phyloP scores from a whole-genome alignment of 2,113 vertebrate species.

The Xyliphius kryptos region DNA sequence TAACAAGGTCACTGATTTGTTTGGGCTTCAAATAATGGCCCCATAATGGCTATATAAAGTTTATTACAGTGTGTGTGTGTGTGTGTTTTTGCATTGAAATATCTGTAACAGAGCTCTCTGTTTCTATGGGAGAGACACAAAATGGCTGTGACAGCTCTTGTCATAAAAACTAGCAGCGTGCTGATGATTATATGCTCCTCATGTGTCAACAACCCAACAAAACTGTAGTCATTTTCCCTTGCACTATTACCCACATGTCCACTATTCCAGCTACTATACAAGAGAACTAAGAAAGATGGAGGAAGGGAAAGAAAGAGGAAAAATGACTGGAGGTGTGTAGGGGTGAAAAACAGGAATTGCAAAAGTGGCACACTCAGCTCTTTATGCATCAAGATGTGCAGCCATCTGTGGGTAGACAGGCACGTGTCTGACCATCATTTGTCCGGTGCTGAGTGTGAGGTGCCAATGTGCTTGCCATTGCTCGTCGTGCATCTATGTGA shows the following conservation, averaged over 20 bases:
- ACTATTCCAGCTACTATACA: constrained; percentile 82
- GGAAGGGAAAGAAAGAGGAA: constrained; percentile 45
- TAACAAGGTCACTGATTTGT: constrained; percentile 35
- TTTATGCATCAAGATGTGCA: constrained; percentile 76
- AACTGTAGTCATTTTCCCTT: constrained; percentile 90
- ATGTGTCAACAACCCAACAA: constrained; percentile 95
- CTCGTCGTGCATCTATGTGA: constrained; percentile 97
- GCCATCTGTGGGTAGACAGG: constrained; percentile 90
- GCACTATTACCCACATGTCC: constrained; percentile 88
- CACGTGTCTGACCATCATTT: constrained; percentile 96
- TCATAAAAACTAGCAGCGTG: constrained; percentile 88
- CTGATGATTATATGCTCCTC: constrained; percentile 91
- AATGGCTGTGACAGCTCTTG: constrained; percentile 78
- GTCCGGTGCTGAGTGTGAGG: constrained; percentile 95
- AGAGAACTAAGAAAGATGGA: constrained; percentile 40
- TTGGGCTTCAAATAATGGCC: constrained; percentile 10
- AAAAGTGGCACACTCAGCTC: constrained; percentile 86
- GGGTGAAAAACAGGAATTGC: constrained; percentile 29
- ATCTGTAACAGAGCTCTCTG: not conserved
- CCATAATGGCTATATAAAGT: constrained; percentile 16
- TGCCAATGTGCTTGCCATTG: constrained; percentile 94
- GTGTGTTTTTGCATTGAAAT: no score
- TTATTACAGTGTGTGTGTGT: constrained; percentile 3
- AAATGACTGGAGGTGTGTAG: constrained; percentile 48
- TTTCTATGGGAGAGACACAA: constrained; percentile 73